Base-by-base conservation (phyloP, 2,797 vertebrate genomes). In the Linurgus olivaceus region DNA sequence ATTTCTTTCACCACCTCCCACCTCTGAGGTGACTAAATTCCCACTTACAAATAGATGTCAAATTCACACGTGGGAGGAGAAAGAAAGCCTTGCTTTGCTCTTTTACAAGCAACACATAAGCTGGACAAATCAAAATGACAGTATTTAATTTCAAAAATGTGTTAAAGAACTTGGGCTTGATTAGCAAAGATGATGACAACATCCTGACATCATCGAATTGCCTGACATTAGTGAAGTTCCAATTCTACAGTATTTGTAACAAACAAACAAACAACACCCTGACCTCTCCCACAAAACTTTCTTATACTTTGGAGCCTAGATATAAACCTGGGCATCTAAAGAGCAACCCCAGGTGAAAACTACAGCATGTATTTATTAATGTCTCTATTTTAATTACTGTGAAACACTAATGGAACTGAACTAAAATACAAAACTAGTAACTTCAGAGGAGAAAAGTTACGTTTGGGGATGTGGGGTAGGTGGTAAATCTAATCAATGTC, bases 1-100 rank as follows among this genome's bases (percentile, higher is more conserved):
- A 62, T 62, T 87, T 47, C 72, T 94, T 87, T 89, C 67, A 92
- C n/a, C 48, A 77, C 31, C 31, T 58, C 35, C 44, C n/a, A 86
- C 14, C 17, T 81, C 48, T 38, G 57, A 88, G 26, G n/a, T 74
- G 37, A 44, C 23, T 72, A 35, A 89, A 76, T 26, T 52, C 65
- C 62, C 33, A 29, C 14, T 77, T 63, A 62, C 68, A 77, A 73
- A 50, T 4, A 93, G 88, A 86, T 68, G 14, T 61, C 66, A n/a
- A 89, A 88, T 24, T 67, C 31, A 52, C 35, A 58, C 1, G 2
- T 20, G 48, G 59, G 17, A 74, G 48, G 73, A 74, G 42, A 61
- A 57, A 65, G 29, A 47, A n/a, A 63, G 18, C 6, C n/a, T 75
- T 85, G 71, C 51, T 73, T 75, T 13, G 61, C 18, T 61, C 15